Conservation (phyloP, 2,113 vertebrate species). For the Amphiprion ocellaris region DNA sequence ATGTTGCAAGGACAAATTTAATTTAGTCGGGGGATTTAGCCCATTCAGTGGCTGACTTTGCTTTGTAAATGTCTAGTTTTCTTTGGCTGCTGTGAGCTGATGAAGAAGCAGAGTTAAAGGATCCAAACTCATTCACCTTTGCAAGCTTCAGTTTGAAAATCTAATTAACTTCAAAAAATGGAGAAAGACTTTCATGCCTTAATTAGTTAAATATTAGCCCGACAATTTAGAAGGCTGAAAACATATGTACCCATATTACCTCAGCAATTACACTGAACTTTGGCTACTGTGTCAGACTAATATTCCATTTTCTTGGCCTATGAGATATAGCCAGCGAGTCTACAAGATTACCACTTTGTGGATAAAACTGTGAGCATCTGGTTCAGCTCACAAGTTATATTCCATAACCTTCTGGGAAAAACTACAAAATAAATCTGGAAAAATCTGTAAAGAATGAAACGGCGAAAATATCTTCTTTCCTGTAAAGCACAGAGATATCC, state of each 20-base stretch:
- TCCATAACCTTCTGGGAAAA: background rate
- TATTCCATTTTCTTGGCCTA: conserved; percentile 13
- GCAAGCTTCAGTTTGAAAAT: conserved; percentile 50
- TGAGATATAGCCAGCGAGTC: background rate
- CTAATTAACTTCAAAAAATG: conserved; percentile 60
- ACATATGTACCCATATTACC: conserved; percentile 18
- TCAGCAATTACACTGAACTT: conserved; percentile 27
- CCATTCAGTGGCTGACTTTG: conserved; percentile 64
- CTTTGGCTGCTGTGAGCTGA: conserved; percentile 33
- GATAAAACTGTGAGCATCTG: conserved; percentile 29
- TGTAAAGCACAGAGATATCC: conserved; percentile 3
- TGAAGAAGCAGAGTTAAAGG: conserved; percentile 52
- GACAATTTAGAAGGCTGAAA: conserved; percentile 35
- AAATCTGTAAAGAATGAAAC: conserved; percentile 16
- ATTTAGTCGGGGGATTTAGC: conserved; percentile 73
- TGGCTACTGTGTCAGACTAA: conserved; percentile 21
- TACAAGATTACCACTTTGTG: conserved; percentile 12
- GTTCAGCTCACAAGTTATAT: conserved; percentile 11
- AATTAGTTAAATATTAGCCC: conserved; percentile 53
- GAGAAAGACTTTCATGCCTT: conserved; percentile 48
- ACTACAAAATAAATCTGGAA: conserved; percentile 44
- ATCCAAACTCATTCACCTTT: conserved; percentile 64
- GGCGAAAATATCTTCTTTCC: background rate
- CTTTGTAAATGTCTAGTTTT: conserved; percentile 59
- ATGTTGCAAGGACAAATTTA: conserved; percentile 75